Percentiles rank a stretch among this genome's conserved stretches.
phyloP scores from a whole-genome alignment of 2,888 invertebrate species.

The Lampropteryx suffumata region DNA sequence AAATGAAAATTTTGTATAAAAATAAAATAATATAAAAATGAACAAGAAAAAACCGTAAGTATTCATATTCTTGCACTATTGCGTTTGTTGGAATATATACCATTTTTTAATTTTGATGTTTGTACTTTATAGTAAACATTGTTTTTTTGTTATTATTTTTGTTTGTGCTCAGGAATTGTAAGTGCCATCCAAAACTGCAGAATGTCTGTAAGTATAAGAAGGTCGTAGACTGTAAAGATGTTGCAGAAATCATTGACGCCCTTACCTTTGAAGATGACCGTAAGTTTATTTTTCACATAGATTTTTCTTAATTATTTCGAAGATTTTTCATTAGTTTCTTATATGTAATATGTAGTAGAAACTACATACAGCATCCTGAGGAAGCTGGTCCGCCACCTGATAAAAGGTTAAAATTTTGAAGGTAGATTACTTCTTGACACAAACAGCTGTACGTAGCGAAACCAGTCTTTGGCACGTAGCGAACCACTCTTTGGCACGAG shows the following conservation, averaged over 20 bases:
- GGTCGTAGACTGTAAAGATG: constrained; percentile 55
- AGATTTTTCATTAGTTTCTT: no score
- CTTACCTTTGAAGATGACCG: constrained; percentile 55
- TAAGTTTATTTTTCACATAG: constrained; percentile 39
- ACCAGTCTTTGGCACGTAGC: no score
- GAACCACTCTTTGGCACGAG: no score
- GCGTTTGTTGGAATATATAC: neutral
- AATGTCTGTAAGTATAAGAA: constrained; percentile 45
- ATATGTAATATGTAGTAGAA: no score
- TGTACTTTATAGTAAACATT: no score
- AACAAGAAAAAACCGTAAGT: constrained; percentile 50
- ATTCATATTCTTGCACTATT: neutral
- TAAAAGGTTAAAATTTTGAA: no score
- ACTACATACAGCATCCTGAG: no score
- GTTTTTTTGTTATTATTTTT: constrained; percentile 10
- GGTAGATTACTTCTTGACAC: no score
- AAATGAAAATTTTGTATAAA: constrained; percentile 10
- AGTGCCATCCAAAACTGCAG: constrained; percentile 51
- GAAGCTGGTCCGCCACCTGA: no score
- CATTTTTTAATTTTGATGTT: no score
- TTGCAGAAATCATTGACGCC: constrained; percentile 63
- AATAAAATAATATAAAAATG: constrained; percentile 40
- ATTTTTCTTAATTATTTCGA: no score
- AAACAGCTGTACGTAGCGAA: no score
- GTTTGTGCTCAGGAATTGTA: constrained; percentile 49